phyloP scores from a whole-genome alignment of 2,113 vertebrate species.

The Vulpes ferrilata region DNA sequence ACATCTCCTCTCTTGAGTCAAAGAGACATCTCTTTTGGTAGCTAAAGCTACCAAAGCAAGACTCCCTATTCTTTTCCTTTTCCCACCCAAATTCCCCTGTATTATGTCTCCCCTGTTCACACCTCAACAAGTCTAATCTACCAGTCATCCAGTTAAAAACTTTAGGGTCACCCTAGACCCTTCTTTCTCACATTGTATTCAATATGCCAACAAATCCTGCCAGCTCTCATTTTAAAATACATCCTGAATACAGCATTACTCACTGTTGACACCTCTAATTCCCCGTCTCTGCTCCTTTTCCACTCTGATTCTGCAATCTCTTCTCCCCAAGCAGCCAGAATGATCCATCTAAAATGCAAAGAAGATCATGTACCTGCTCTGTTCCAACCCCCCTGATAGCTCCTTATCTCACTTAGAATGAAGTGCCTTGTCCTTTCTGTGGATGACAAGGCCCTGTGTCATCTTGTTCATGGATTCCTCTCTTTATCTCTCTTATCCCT shows the following conservation, averaged over 20 bases:
- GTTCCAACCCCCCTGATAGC: background rate
- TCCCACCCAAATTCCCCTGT: background rate
- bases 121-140: background rate
- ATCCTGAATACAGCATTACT: background rate
- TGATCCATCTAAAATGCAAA: background rate
- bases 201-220: background rate
- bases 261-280: background rate
- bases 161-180: background rate
- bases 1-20: background rate
- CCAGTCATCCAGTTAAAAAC: background rate
- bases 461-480: background rate
- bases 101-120: background rate
- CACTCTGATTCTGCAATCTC: background rate
- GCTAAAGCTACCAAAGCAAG: background rate
- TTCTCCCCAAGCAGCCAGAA: background rate
- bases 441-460: background rate
- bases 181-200: background rate
- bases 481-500: background rate
- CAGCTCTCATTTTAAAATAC: background rate
- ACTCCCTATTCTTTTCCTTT: background rate
- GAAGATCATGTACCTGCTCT: background rate
- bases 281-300: background rate
- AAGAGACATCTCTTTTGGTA: background rate
- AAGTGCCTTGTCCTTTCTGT: background rate
- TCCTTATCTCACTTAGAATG: background rate